These are phyloP conservation scores for Dolichotis patagonum DNA, from an alignment of 2,113 vertebrate species.

Conservation along the genomic window DNA sequence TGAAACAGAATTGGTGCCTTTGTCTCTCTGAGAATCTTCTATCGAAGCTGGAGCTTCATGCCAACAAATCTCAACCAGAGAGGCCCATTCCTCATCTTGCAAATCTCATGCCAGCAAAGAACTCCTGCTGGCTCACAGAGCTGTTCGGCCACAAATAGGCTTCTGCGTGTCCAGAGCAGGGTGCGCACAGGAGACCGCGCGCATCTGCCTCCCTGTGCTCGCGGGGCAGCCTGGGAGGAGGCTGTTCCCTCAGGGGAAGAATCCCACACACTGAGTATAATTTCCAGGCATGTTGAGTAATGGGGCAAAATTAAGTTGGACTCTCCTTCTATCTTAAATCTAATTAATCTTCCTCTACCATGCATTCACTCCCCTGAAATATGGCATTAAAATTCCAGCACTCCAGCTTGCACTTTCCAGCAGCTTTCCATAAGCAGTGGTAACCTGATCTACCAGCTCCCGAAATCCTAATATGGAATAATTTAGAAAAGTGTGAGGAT, in stretches of 20 bases:
- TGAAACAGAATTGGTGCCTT: not conserved
- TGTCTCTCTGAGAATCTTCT: slow-evolving; percentile 3
- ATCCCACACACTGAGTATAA: slow-evolving; percentile 74
- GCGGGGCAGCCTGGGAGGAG: not conserved
- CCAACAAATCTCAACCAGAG: not conserved
- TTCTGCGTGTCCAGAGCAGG: not conserved
- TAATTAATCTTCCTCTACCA: slow-evolving; percentile 73
- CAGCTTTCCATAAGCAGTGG: slow-evolving; percentile 62
- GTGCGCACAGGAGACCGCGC: not conserved
- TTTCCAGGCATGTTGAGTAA: slow-evolving; percentile 72
- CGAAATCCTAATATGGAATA: slow-evolving; percentile 74
- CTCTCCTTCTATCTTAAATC: slow-evolving; percentile 74
- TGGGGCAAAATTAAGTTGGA: slow-evolving; percentile 74
- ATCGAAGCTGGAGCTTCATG: not conserved
- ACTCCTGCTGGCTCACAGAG: slow-evolving; percentile 3
- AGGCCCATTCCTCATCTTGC: slow-evolving; percentile 45
- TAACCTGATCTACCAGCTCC: slow-evolving; percentile 59
- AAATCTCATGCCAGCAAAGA: slow-evolving; percentile 40
- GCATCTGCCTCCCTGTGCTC: not conserved
- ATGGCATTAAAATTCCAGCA: slow-evolving; percentile 66
- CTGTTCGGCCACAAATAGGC: slow-evolving; percentile 44
- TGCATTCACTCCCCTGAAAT: slow-evolving; percentile 66
- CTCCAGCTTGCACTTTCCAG: slow-evolving; percentile 63
- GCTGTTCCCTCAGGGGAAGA: slow-evolving; percentile 28
- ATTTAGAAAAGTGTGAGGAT: slow-evolving; percentile 54